A percentile compares a stretch with the other conserved stretches of the same genome.
These are phyloP conservation scores for Apocrypta bakeri DNA, from an alignment of 1,140 invertebrate genomes.

Conservation along the genomic window DNA sequence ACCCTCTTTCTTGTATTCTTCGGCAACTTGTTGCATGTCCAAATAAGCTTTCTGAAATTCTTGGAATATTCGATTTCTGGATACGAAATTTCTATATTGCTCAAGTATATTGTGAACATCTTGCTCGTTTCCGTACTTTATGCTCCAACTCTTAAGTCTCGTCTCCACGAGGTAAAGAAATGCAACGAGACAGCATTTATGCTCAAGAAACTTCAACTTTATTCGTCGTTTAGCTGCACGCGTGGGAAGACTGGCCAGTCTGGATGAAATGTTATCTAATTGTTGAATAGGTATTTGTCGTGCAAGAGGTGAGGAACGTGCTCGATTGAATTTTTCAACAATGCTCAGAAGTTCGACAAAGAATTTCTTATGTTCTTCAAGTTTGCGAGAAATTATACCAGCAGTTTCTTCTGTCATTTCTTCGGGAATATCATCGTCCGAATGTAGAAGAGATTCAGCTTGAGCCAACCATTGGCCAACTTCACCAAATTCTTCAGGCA, in stretches of 20 bases:
- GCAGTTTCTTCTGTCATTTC: conserved; percentile 91
- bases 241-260: conserved; percentile 83
- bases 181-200: conserved; percentile 93
- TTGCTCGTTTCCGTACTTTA: conserved; percentile 90
- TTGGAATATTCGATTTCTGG: conserved; percentile 92
- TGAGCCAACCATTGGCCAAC: conserved; percentile 92
- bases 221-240: conserved; percentile 85
- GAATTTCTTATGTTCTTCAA: conserved; percentile 92
- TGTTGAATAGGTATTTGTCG: conserved; percentile 84
- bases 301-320: conserved; percentile 77
- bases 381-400: conserved; percentile 87
- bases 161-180: conserved; percentile 92
- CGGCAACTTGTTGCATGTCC: conserved; percentile 93
- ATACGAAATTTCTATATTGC: conserved; percentile 94
- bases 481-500: conserved; percentile 88
- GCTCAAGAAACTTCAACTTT: conserved; percentile 90
- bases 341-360: conserved; percentile 88
- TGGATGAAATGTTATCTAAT: conserved; percentile 84
- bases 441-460: conserved; percentile 87
- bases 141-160: conserved; percentile 90
- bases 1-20: conserved; percentile 92
- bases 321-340: conserved; percentile 84
- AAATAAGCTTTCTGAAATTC: conserved; percentile 94
- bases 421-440: conserved; percentile 86
- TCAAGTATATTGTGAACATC: conserved; percentile 88